A percentile compares a stretch with the other conserved stretches of the same genome.
Evolutionary conservation across 2,888 invertebrate species (phyloP).

Genomic region (Altica lythri): DNA sequence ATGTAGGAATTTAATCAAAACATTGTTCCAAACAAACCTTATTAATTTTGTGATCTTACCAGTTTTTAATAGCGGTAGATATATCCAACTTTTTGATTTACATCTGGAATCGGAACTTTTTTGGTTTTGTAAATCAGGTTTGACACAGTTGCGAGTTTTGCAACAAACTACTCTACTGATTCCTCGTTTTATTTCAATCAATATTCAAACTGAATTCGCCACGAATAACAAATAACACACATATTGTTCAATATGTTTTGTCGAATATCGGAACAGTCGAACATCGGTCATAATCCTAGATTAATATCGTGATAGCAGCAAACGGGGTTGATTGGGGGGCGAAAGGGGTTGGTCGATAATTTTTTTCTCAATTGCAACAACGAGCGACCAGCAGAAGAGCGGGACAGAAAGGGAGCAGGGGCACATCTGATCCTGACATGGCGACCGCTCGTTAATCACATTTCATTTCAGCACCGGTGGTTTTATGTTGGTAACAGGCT

Average conservation of each 20-base stretch:
- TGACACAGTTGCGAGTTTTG: conserved; percentile 1
- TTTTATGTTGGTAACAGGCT: conserved; percentile 41
- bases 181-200: conserved; percentile 15
- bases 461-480: conserved; percentile 45
- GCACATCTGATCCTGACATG: conserved; percentile 49
- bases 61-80: too few species aligned
- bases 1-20: too few species aligned
- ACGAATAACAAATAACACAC: conserved; percentile 18
- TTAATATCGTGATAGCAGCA: conserved; percentile 23
- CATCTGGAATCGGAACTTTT: too few species aligned
- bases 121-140: neutral
- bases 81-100: too few species aligned
- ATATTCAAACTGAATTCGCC: conserved; percentile 16
- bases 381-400: conserved; percentile 18
- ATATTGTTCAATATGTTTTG: conserved; percentile 22
- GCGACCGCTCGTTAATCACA: conserved; percentile 48
- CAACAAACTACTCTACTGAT: conserved; percentile 1
- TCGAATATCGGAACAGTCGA: conserved; percentile 21
- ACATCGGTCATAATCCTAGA: conserved; percentile 26
- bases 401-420: conserved; percentile 18
- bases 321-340: conserved; percentile 8
- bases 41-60: too few species aligned
- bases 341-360: conserved; percentile 26
- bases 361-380: conserved; percentile 36
- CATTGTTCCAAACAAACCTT: too few species aligned